phyloP scores from a whole-genome alignment of 2,113 vertebrate genomes.

The Clarias magur region DNA sequence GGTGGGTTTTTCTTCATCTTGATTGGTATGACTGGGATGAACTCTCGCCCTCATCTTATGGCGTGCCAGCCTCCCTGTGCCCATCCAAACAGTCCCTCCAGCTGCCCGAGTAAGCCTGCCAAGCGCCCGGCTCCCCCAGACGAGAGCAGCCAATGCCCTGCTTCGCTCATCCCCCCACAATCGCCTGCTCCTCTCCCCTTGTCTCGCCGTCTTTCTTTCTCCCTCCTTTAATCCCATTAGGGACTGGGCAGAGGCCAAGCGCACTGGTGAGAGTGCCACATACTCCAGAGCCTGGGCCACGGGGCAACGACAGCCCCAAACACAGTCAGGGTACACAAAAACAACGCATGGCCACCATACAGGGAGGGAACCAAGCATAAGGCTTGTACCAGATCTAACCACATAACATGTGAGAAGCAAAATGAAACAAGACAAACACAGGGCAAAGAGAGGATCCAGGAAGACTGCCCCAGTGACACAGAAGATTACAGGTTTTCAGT shows the following conservation, averaged over 20 bases:
- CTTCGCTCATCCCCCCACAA: constrained; percentile 13
- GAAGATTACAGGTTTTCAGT: constrained; percentile 24
- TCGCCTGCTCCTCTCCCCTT: constrained; percentile 24
- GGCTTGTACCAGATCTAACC: background rate
- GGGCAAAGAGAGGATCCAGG: background rate
- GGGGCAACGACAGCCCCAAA: constrained; percentile 37
- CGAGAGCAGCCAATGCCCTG: constrained; percentile 44
- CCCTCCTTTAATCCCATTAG: constrained; percentile 62
- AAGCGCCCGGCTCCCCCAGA: constrained; percentile 62
- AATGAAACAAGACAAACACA: constrained; percentile 23
- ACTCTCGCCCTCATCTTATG: constrained; percentile 52
- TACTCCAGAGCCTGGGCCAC: constrained; percentile 19
- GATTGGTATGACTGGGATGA: constrained; percentile 58
- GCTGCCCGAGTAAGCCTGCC: constrained; percentile 69
- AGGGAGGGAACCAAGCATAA: constrained; percentile 16
- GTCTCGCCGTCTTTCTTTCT: constrained; percentile 46
- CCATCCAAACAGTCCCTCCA: constrained; percentile 65
- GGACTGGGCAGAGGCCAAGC: constrained; percentile 54
- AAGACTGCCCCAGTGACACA: constrained; percentile 1
- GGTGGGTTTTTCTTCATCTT: constrained; percentile 16
- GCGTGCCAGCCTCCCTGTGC: constrained; percentile 54
- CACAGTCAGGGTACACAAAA: constrained; percentile 45
- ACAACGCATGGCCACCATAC: constrained; percentile 43
- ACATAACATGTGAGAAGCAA: constrained; percentile 3
- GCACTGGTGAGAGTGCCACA: constrained; percentile 38